A percentile compares a stretch with the other conserved stretches of the same genome.
Conservation (phyloP, 2,113 vertebrate genomes). For the Phycodurus eques region DNA sequence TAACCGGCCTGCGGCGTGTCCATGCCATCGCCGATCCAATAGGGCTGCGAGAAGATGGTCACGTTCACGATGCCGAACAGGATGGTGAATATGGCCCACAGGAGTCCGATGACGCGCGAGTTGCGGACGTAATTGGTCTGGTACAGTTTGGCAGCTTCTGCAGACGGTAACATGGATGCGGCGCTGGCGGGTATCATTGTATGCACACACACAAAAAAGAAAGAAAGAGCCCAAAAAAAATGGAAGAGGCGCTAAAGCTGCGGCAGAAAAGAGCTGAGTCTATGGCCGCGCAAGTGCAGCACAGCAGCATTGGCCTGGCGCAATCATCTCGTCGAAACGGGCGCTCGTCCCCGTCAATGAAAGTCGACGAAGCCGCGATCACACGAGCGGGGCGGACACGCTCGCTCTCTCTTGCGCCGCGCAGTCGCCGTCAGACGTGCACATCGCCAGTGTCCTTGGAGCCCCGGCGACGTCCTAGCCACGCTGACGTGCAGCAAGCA, state of each 20-base stretch:
- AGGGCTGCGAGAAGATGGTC: conserved; percentile 94
- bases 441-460: conserved; percentile 48
- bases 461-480: not conserved
- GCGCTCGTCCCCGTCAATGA: conserved; percentile 14
- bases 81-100: conserved; percentile 97
- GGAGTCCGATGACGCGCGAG: conserved; percentile 90
- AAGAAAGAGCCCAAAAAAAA: not conserved
- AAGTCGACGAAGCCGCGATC: conserved; percentile 4
- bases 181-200: conserved; percentile 75
- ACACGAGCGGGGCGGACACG: conserved; percentile 9
- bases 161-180: conserved; percentile 86
- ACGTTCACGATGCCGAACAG: conserved; percentile 94
- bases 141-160: conserved; percentile 93
- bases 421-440: conserved; percentile 39
- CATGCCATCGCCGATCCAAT: conserved; percentile 96
- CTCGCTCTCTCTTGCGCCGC: conserved; percentile 29
- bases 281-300: conserved; percentile 38
- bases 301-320: conserved; percentile 51
- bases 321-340: conserved; percentile 46
- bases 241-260: conserved; percentile 2
- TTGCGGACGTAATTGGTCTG: conserved; percentile 94
- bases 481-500: not conserved
- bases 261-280: conserved; percentile 1
- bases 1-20: conserved; percentile 93
- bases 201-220: conserved; percentile 35